Conservation (phyloP, 1,140 invertebrate genomes). For the Zeugodacus cucurbitae region DNA sequence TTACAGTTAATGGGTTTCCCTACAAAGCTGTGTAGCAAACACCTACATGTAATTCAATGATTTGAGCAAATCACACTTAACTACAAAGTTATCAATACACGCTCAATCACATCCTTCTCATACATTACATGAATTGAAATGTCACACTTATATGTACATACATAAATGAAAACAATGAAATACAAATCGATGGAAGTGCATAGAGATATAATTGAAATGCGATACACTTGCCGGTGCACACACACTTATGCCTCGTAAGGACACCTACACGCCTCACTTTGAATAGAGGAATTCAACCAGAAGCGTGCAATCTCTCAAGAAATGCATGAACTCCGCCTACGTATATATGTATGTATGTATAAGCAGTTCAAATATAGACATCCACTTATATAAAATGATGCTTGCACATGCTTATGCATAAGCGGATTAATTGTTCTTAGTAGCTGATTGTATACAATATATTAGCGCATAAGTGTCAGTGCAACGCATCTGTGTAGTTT, state of each 20-base stretch:
- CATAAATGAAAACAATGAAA: neutral
- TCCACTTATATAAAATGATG: neutral
- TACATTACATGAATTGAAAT: too few species aligned
- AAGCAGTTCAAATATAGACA: neutral
- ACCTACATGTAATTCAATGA: too few species aligned
- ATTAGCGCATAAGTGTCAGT: neutral
- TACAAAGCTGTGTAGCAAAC: too few species aligned
- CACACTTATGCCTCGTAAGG: too few species aligned
- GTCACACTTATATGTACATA: too few species aligned
- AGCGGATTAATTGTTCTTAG: constrained; percentile 2
- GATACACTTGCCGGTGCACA: neutral
- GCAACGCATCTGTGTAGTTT: neutral
- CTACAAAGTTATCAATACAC: too few species aligned
- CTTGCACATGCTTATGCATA: neutral
- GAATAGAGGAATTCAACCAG: neutral
- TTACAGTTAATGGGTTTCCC: too few species aligned
- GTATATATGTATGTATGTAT: neutral
- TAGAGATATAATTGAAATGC: neutral
- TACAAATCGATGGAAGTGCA: neutral
- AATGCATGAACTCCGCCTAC: neutral
- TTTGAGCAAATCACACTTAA: too few species aligned
- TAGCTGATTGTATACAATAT: neutral
- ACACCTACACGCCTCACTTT: neutral
- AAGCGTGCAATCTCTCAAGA: neutral
- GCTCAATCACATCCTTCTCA: too few species aligned